Percentiles rank a stretch among this genome's conserved stretches.
phyloP scores from a whole-genome alignment of 1,140 invertebrate species.

The Globodera ellingtonae region DNA sequence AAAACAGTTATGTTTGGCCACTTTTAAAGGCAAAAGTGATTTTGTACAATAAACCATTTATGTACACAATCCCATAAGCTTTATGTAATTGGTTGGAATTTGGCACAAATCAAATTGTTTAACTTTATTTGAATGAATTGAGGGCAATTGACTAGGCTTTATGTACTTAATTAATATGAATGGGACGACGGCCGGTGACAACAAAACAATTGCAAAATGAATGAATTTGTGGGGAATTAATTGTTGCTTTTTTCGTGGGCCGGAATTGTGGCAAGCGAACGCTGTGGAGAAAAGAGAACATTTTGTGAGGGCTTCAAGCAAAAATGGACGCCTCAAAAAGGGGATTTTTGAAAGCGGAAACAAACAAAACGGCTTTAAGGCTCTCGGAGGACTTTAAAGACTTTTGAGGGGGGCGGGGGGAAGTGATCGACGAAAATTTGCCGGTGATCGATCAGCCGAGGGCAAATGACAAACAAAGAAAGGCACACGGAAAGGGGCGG shows the following conservation, averaged over 20 bases:
- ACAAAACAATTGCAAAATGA: background rate
- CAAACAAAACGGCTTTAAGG: background rate
- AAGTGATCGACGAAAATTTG: background rate
- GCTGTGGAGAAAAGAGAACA: background rate
- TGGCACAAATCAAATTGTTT: no score
- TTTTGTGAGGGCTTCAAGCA: background rate
- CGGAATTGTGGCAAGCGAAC: background rate
- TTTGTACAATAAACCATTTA: no score
- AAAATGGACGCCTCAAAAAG: background rate
- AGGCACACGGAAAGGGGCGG: background rate
- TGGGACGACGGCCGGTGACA: background rate
- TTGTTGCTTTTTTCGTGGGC: background rate
- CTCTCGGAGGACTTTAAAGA: background rate
- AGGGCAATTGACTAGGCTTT: background rate
- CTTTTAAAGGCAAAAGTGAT: no score
- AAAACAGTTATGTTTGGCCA: no score
- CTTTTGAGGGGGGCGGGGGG: background rate
- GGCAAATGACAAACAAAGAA: background rate
- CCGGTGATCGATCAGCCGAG: no score
- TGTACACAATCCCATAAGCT: no score
- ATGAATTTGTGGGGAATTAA: conserved; percentile 1
- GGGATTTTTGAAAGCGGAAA: background rate
- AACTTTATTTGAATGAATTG: no score
- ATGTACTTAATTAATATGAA: background rate
- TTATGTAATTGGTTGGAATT: no score